Percentiles rank a stretch among this genome's conserved stretches.
phyloP scores from a whole-genome alignment of 2,113 vertebrate genomes.

The Silurus asotus region DNA sequence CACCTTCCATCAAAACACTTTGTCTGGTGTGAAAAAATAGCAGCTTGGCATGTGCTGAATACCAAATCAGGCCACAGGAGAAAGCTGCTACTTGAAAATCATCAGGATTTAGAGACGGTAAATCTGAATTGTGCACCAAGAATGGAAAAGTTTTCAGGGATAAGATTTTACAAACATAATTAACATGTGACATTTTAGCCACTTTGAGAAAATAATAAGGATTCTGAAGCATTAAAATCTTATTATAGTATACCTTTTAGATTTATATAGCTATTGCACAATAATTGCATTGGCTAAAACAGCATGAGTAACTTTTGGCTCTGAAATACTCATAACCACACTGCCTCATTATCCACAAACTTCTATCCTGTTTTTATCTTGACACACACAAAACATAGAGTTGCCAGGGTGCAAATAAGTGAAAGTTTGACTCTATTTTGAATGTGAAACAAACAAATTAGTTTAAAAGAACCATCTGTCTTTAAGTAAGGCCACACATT shows the following conservation, averaged over 20 bases:
- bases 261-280: neutral
- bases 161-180: slow-evolving; percentile 30
- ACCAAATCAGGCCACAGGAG: slow-evolving; percentile 98
- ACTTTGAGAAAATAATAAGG: slow-evolving; percentile 18
- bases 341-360: neutral
- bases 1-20: slow-evolving; percentile 99
- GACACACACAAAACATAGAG: neutral
- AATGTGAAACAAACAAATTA: neutral
- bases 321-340: neutral
- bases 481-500: neutral
- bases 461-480: neutral
- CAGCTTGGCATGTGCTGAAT: slow-evolving; percentile 91
- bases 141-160: slow-evolving; percentile 58
- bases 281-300: neutral
- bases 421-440: neutral
- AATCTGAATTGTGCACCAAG: slow-evolving; percentile 80
- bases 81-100: slow-evolving; percentile 94
- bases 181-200: neutral
- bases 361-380: slow-evolving; percentile 10
- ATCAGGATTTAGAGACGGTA: slow-evolving; percentile 83
- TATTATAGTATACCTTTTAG: slow-evolving; percentile 49
- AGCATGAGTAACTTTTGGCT: neutral
- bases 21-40: slow-evolving; percentile 86
- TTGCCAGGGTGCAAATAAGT: neutral
- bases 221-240: slow-evolving; percentile 5